Base-by-base conservation (phyloP, 1,140 invertebrate species). In the Macrotrachela quadricornifera region DNA sequence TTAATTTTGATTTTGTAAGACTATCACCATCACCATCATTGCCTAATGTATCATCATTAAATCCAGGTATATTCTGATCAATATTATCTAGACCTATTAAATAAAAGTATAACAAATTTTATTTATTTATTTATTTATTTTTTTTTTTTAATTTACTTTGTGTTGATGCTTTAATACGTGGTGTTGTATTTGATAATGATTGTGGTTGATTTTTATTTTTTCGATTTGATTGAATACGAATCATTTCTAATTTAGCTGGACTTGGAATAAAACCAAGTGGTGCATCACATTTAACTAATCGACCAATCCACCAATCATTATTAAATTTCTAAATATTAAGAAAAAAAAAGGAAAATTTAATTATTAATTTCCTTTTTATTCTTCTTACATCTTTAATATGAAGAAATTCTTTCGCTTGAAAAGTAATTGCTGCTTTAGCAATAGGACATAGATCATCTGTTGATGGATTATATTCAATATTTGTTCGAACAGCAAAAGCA, bases 221-320 rank as follows among this genome's bases (percentile, higher is more conserved):
- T 47, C 48, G 56, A 57, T 42, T 73, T 61, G 81, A 77, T 73
- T 90, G 86, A 63, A 85, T 74, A 59, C 87, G 79, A 60, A 96
- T 78, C 68, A 83, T 80, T 73, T 97, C 91, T 66, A 97, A 74
- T 77, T 96, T 96, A 66, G 86, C 85, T 57, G 92, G 92, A 63
- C 85, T 91, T 57, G 92, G 92, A 70, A 99, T 97, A 76, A 97
- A 99, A 57, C 92, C 90, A 58, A 96, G 83, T 76, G 96, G 90
- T 74, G 80, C 81, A 61, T 83, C 85, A 74, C 94, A 76, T 72
- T 90, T 91, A 64, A 97, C 91, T 64, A 94, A 77, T 62, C 92
- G 78, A 30, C 92, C 92, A 69, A 99, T 96, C 92, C 92, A 99
- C 92, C 92, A 99, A 75, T 96, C 91, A 80, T 97, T 95, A 76